Evolutionary conservation across 2,888 invertebrate species (phyloP), one percentile per base, ranked within the genome.

Genomic region (Lypha dubia): DNA sequence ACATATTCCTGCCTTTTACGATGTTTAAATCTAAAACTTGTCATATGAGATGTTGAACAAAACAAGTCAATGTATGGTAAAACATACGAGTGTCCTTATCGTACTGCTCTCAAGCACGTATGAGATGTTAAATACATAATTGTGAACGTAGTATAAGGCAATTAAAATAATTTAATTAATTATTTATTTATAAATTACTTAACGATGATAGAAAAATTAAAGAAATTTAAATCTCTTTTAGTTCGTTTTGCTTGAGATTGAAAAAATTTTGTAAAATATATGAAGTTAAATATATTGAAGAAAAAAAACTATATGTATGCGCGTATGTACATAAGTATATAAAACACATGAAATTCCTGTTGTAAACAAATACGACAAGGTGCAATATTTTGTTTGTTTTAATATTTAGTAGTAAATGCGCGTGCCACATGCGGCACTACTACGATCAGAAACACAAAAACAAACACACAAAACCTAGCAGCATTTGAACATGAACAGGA

Each of bases 391-490:
- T 63, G 35, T 67, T 49, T 49, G 32, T 58, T 77, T 41, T 20
- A 38, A 51, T 62, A 46, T 58, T 67, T 44, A 46, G 35, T 53
- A 73, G 70, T 38, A 65, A 84, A 65, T 84, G 53, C 81, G 81
- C 84, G 84, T 84, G 84, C 84, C 84, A 81, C 70, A 84, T 81
- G 84, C 81, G 44, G 81, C 81, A 79, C 73, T 58, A 28, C 56
- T 56, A 28, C 53, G 53, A 62, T 13, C 49, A 60, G 4, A 79
- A 74, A 49, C 44, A 79, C n/a, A 74, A 9, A 67, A 49, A 67
- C 9, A 60, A 41, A 51, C 22, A 62, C 20, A 63, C 8, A 67
- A 44, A 22, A 3, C 3, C 11, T 53, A 51, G 4, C 71, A 53
- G 11, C 63, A 38, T 44, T 65, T 41, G 67, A 76, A 75, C 49